These are phyloP conservation scores for Perognathus longimembris DNA, from an alignment of 2,113 vertebrate species.

Conservation along the genomic window DNA sequence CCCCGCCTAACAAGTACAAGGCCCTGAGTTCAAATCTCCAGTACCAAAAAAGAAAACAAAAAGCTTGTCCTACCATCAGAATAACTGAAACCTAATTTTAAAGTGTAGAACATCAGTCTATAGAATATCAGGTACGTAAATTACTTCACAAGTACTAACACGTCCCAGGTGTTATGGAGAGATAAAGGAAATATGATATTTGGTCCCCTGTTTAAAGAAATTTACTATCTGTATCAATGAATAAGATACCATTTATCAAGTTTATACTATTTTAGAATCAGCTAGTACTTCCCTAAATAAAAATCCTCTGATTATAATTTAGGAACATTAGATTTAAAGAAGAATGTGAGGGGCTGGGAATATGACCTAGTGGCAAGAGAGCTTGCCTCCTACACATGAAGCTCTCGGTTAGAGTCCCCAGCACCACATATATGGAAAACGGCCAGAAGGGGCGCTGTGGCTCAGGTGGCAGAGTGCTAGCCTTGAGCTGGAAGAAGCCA, in stretches of 20 bases:
- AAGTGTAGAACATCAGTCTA: not conserved
- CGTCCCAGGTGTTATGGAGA: not conserved
- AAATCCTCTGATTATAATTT: constrained; percentile 16
- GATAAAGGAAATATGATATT: not conserved
- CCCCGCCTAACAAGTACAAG: too few species aligned
- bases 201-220: constrained; percentile 18
- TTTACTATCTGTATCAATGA: not conserved
- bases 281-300: not conserved
- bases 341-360: too few species aligned
- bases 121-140: not conserved
- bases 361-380: too few species aligned
- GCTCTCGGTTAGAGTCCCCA: too few species aligned
- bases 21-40: too few species aligned
- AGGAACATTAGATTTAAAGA: not conserved
- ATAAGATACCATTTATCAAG: not conserved
- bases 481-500: too few species aligned
- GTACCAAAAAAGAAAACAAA: too few species aligned
- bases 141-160: constrained; percentile 18
- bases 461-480: too few species aligned
- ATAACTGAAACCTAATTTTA: not conserved
- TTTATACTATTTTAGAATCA: not conserved
- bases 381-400: too few species aligned
- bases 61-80: too few species aligned
- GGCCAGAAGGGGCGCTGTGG: too few species aligned
- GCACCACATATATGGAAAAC: too few species aligned